Base-by-base conservation (phyloP, 2,113 vertebrate genomes). In the Calidris pugnax region DNA sequence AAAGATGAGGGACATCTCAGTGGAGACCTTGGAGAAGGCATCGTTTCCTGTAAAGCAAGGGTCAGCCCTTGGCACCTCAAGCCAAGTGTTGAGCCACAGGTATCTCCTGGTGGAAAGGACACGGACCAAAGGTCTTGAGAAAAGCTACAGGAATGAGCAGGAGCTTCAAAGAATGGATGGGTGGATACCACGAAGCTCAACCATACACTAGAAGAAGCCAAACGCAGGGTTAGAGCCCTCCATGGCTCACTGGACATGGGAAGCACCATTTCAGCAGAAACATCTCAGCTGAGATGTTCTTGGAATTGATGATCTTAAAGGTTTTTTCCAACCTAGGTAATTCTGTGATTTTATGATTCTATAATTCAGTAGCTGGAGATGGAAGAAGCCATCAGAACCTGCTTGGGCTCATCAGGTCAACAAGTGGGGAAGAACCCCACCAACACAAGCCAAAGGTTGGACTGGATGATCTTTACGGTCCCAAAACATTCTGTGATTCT, bases 351-450 rank as follows among this genome's bases (percentile, higher is more conserved):
- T 28, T 53, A 53, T 53, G 26, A 53, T 53, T 53, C 27, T 53
- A 10, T 9, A 53, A 53, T 53, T 53, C 51, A 53, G 51, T 16
- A 24, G 26, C 28, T 53, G 51, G 14, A 53, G 51, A 32, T 17
- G 45, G 45, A 43, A 60, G 41, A 71, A 56, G 57, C 50, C 71
- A 60, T 2, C 37, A 20, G 23, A 47, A n/a, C 10, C 15, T 28
- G 55, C 71, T 26, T 28, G 39, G 45, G 39, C 8, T 43, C 8
- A 0, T 33, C 59, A 33, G 22, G 43, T 17, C 37, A 51, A 20
- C 1, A 8, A 6, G 5, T 2, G 0, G 20, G 20, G n/a, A 80
- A 26, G 21, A 57, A 68, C 6, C 15, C 18, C 15, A n/a, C 84
- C 35, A 48, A 48, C 22, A 23, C 48, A 48, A 23, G 23, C 22